phyloP scores from a whole-genome alignment of 2,888 invertebrate species.

The Pseudococcus viburni region DNA sequence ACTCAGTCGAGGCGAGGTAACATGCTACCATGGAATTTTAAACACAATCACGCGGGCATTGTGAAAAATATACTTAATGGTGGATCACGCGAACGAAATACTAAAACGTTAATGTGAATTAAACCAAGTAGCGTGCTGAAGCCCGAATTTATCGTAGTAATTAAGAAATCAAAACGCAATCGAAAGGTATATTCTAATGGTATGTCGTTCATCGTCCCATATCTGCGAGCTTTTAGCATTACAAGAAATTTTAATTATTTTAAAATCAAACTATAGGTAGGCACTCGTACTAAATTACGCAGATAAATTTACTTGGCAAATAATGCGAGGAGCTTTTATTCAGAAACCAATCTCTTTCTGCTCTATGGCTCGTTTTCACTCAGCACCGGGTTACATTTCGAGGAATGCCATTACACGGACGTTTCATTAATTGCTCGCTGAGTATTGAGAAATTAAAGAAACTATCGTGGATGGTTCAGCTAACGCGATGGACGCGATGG shows the following conservation, averaged over 20 bases:
- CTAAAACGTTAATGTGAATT: slow-evolving; percentile 23
- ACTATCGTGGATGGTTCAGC: background rate
- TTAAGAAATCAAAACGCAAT: slow-evolving; percentile 48
- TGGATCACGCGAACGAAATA: slow-evolving; percentile 43
- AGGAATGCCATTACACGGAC: background rate
- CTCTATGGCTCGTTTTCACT: background rate
- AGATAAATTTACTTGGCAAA: background rate
- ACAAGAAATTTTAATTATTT: slow-evolving; percentile 38
- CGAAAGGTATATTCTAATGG: background rate
- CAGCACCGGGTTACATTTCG: background rate
- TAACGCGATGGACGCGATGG: background rate
- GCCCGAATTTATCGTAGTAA: slow-evolving; percentile 7
- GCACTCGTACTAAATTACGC: background rate
- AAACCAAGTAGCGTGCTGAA: slow-evolving; percentile 33
- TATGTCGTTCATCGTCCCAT: background rate
- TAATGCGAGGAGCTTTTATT: background rate
- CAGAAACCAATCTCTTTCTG: background rate
- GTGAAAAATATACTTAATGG: slow-evolving; percentile 17
- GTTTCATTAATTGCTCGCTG: slow-evolving; percentile 1
- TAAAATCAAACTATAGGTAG: slow-evolving; percentile 10
- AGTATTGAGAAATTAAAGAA: slow-evolving; percentile 11
- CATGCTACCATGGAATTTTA: slow-evolving; percentile 29
- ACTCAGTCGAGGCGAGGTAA: background rate
- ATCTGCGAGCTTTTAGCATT: background rate
- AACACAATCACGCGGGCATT: background rate